phyloP scores from a whole-genome alignment of 2,113 vertebrate genomes.

The Oxyura jamaicensis region DNA sequence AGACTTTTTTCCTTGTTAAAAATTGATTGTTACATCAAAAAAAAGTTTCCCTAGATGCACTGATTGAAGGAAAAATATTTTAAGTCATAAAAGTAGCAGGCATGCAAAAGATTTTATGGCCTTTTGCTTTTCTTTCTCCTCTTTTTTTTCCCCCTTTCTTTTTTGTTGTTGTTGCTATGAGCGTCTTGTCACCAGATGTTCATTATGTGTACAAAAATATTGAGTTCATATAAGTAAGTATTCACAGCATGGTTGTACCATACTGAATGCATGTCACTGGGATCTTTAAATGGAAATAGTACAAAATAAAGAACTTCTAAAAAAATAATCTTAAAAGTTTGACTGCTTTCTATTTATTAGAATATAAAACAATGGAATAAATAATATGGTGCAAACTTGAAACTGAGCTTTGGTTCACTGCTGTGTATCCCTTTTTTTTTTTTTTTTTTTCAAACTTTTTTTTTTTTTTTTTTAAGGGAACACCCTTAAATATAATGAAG shows the following conservation, averaged over 20 bases:
- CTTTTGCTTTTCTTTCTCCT: slow-evolving; percentile 63
- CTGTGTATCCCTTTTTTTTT: not conserved
- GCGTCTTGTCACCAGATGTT: slow-evolving; percentile 81
- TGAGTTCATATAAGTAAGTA: slow-evolving; percentile 11
- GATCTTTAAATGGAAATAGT: not conserved
- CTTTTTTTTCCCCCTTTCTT: not conserved
- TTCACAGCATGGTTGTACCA: slow-evolving; percentile 26
- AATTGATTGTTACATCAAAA: slow-evolving; percentile 75
- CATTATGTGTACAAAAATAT: slow-evolving; percentile 64
- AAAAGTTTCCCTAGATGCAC: slow-evolving; percentile 62
- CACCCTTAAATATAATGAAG: not conserved
- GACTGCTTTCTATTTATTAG: not conserved
- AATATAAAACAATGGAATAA: not conserved
- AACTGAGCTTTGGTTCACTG: not conserved
- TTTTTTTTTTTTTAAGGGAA: not conserved
- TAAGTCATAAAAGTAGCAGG: slow-evolving; percentile 71
- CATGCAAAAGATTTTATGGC: slow-evolving; percentile 73
- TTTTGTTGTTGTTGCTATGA: slow-evolving; percentile 53
- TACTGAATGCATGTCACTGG: not conserved
- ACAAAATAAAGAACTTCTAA: not conserved
- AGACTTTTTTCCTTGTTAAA: slow-evolving; percentile 72
- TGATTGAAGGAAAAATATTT: slow-evolving; percentile 68
- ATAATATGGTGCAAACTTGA: not conserved
- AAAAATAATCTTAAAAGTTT: not conserved
- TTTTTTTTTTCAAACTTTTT: not conserved